Base-by-base conservation (phyloP, 30 jellyfish, hydroid and myxozoan genomes). In the Hydractinia symbiolongicarpus region DNA sequence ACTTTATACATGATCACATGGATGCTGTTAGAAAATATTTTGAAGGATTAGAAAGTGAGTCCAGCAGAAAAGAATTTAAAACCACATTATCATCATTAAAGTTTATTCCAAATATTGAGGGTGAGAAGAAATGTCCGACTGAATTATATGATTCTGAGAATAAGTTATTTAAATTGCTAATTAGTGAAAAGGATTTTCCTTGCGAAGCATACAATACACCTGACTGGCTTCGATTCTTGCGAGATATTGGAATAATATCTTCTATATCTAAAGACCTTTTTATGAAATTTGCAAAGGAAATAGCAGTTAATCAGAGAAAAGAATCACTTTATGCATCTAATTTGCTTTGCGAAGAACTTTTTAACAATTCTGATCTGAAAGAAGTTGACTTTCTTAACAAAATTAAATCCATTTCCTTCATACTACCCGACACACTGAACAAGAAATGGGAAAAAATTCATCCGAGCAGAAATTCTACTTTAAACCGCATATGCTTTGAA, bases 121-220 rank as follows among this genome's bases (percentile, higher is more conserved):
- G 93, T 0, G 60, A 9, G 5, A 54, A 72, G 19, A 6, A 54
- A 49, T 49, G 7, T 55, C 81, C 82, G 54, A 52, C 58, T 7
- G 68, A 61, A 50, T 83, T 88, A 21, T 88, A 66, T 62, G 93
- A 88, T 50, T 89, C 96, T 15, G 81, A 57, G 14, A 72, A 73
- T n/a, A 40, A 14, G 6, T 15, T 88, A 4, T 82, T 88, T 30
- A 54, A 30, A 19, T 17, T 61, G 7, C 83, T 88, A 90, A 80
- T 83, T 0, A 66, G 7, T 5, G 84, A 77, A 53, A 7, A 40
- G 7, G 82, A 73, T 4, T 88, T 88, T 68, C 96, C 96, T 56
- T 79, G 86, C 30, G 81, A 15, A 9, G 50, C 61, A 6, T 66
- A 5, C 72, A 9, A 86, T 10, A 79, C 40, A 9, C 50, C 58